Evolutionary conservation across 2,113 vertebrate species (phyloP), one percentile per base, ranked within the genome.

Genomic region (human): DNA sequence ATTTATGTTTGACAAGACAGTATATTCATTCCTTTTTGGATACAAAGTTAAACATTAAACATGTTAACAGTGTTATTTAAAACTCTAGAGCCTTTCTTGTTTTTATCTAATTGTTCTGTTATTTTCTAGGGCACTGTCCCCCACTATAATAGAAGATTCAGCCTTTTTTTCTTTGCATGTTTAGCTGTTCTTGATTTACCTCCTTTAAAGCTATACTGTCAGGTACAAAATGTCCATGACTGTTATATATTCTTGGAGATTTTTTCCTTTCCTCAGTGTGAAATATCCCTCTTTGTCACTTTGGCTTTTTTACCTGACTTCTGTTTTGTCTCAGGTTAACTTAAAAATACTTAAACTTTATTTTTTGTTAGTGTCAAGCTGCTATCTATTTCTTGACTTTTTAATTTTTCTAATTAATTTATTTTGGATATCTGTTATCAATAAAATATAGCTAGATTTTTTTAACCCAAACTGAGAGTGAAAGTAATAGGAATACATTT

Each of bases 331-430:
- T 84, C 59, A 52, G 12, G 14, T 64, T 95, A 79, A 85, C 55
- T 92, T 95, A 80, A 43, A 22, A 81, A 57, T n/a, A 78, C 25
- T 55, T 57, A 92, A 92, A 72, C 18, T 50, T 96, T 88, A 50
- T 79, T 89, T 96, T 96, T 87, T 68, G 14, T 89, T 88, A 97
- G 64, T 38, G 83, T 91, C 81, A 93, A 94, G 10, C 32, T 94
- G 32, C 18, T 45, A 85, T 52, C 8, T 48, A 59, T 72, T 89
- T 72, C 32, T 95, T 90, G 10, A n/a, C 61, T 50, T 85, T 92
- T 93, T 79, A 43, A 83, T 73, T 84, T 91, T 85, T 57, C n/a
- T 84, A 83, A 78, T 27, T 59, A 45, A 87, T 61, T 93, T 90
- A 27, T 90, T 73, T 95, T 75, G 27, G 40, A 40, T 91, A 95